Base-by-base conservation (phyloP, 2,113 vertebrate species). In the Istiophorus platypterus region DNA sequence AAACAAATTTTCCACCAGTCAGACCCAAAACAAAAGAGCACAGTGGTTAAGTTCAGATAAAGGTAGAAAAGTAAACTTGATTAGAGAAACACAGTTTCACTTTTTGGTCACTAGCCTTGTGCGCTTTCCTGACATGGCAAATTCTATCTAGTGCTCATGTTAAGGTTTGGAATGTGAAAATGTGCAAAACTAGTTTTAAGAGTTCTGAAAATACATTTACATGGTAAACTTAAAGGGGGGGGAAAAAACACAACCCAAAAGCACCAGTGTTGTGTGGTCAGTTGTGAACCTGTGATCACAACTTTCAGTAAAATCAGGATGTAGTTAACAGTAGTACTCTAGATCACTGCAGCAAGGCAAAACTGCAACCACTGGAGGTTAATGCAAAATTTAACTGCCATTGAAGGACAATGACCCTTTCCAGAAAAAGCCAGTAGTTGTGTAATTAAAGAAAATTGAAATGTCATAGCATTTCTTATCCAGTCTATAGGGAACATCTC, bases 51-150 rank as follows among this genome's bases (percentile, higher is more conserved):
- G 37, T 62, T 71, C 12, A 59, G 15, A 13, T 13, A 69, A 62
- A 73, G 5, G 26, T 31, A 72, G 7, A 66, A 65, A 69, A 85
- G 39, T 42, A 76, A 31, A 80, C 1, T 14, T 29, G 7, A 58
- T 26, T 14, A 64, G 1, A 15, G 76, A 82, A 82, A 74, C 49
- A 74, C 67, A 47, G 61, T 29, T 75, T 75, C 0, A 41, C 39
- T 24, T 63, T 90, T 90, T 90, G 89, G 90, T 89, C 63, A 39
- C 12, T 15, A 69, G 39, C 24, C 7, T 58, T 80, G 84, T 88
- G 76, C 0, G 15, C 12, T 39, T 72, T 52, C 47, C 58, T 82
- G 42, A 70, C 69, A 63, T 0, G 12, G 37, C 6, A 45, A 31
- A 49, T n/a, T 66, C 7, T 5, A 69, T n/a, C 17, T 58, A 76